These are phyloP conservation scores for Panopea generosa DNA, from an alignment of 2,888 invertebrate species.

Conservation along the genomic window DNA sequence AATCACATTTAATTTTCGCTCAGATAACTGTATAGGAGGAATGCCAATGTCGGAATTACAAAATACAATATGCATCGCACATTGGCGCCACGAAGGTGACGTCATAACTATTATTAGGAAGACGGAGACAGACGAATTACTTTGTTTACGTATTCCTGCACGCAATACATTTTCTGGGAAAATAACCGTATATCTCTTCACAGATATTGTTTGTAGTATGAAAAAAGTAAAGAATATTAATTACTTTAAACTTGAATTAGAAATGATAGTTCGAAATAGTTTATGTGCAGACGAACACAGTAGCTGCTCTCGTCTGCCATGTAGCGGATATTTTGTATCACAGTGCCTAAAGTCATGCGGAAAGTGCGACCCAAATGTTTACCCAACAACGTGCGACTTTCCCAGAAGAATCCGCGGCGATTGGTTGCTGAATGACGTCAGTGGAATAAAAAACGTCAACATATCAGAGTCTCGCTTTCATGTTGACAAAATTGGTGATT, in stretches of 20 bases:
- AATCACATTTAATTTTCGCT: conserved; percentile 72
- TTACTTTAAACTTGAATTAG: conserved; percentile 67
- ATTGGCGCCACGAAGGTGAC: conserved; percentile 69
- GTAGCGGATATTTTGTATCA: conserved; percentile 64
- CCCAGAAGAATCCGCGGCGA: conserved; percentile 66
- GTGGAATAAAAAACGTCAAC: conserved; percentile 47
- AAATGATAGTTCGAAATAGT: conserved; percentile 58
- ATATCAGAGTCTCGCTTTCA: conserved; percentile 62
- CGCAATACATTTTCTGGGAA: conserved; percentile 31
- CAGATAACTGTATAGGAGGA: conserved; percentile 67
- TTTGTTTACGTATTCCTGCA: conserved; percentile 72
- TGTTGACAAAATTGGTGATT: conserved; percentile 68
- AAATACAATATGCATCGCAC: conserved; percentile 68
- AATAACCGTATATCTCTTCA: conserved; percentile 64
- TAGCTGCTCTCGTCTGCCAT: conserved; percentile 69
- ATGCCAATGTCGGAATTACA: conserved; percentile 68
- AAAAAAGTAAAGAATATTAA: conserved; percentile 18
- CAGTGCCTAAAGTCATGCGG: conserved; percentile 78
- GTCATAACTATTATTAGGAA: conserved; percentile 69
- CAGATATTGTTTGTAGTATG: conserved; percentile 67
- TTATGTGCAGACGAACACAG: conserved; percentile 79
- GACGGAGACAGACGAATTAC: conserved; percentile 60
- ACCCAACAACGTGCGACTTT: conserved; percentile 69
- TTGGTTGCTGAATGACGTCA: conserved; percentile 65
- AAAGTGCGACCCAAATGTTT: conserved; percentile 66